phyloP scores from a whole-genome alignment of 2,888 invertebrate species.

The Ormyrus thymus region DNA sequence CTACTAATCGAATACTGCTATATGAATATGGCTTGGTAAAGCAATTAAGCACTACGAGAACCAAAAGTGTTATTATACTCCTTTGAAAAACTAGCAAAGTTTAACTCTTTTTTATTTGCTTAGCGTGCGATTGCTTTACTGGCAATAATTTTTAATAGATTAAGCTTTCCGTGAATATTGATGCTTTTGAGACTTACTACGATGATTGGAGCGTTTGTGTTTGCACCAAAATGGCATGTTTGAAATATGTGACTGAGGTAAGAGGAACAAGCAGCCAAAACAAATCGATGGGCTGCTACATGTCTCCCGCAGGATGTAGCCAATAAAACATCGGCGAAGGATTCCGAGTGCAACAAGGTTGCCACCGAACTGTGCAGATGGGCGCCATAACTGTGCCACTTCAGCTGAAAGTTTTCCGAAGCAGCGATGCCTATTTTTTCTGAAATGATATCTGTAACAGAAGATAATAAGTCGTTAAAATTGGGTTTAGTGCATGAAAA shows the following conservation, averaged over 20 bases:
- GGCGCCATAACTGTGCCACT: conserved; percentile 91
- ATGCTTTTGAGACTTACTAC: conserved; percentile 63
- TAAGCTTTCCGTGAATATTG: too few species aligned
- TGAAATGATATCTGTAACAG: conserved; percentile 53
- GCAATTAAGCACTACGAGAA: too few species aligned
- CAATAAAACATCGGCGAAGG: conserved; percentile 88
- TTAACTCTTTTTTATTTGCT: too few species aligned
- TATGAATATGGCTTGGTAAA: too few species aligned
- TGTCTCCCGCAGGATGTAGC: conserved; percentile 88
- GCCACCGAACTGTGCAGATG: conserved; percentile 90
- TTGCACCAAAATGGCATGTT: conserved; percentile 73
- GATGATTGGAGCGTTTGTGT: conserved; percentile 73
- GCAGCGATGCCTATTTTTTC: conserved; percentile 76
- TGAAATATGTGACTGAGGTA: conserved; percentile 79
- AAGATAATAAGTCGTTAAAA: not conserved
- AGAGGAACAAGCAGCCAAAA: conserved; percentile 88
- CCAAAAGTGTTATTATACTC: too few species aligned
- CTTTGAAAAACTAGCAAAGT: too few species aligned
- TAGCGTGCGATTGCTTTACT: too few species aligned
- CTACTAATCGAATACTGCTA: too few species aligned
- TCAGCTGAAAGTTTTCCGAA: conserved; percentile 89
- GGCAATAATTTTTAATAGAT: too few species aligned
- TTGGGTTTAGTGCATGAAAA: too few species aligned
- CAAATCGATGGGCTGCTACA: conserved; percentile 90
- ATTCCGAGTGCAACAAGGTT: conserved; percentile 85